Conservation (phyloP, 2,797 vertebrate genomes). For the Alcedo atthis region DNA sequence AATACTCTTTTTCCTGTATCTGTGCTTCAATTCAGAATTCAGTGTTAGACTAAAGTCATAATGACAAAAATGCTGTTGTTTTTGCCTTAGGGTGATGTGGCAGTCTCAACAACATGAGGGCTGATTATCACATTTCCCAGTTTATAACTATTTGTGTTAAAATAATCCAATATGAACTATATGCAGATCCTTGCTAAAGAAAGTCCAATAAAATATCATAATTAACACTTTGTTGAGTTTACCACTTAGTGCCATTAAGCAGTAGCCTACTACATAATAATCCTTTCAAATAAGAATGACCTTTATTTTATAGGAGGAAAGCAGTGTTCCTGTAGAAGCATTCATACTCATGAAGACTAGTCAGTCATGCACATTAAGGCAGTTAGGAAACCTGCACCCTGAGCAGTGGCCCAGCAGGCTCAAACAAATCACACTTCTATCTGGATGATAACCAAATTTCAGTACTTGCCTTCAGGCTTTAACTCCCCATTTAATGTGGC, state of each 20-base stretch:
- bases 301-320: constrained; percentile 11
- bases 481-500: background rate
- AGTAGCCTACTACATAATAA: background rate
- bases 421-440: background rate
- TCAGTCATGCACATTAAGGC: background rate
- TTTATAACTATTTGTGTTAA: constrained; percentile 12
- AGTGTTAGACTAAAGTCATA: constrained; percentile 23
- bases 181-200: background rate
- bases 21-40: background rate
- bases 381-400: background rate
- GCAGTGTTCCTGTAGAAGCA: background rate
- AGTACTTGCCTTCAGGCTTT: background rate
- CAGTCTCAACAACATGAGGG: background rate
- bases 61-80: constrained; percentile 14
- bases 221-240: background rate
- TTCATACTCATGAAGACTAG: background rate
- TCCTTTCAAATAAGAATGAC: background rate
- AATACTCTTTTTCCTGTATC: background rate
- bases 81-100: constrained; percentile 28
- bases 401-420: background rate
- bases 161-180: background rate
- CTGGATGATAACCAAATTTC: background rate
- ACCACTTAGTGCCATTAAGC: background rate
- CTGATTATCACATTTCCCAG: constrained; percentile 34
- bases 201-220: background rate